Evolutionary conservation across 2,797 vertebrate genomes (phyloP).

Genomic region (Platalea minor): DNA sequence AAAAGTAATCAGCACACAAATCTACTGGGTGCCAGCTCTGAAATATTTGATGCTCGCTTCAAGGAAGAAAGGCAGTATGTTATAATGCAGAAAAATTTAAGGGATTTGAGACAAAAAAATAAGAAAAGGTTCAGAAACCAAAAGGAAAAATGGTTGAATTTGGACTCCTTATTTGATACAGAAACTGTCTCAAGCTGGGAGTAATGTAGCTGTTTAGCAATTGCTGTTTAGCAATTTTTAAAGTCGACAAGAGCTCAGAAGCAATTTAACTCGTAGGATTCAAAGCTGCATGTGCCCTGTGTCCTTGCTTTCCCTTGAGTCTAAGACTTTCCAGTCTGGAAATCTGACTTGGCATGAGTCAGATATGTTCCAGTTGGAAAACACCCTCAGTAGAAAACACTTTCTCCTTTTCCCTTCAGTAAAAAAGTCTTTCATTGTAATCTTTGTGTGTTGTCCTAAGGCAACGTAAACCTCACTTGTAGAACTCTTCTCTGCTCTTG

Average conservation of each 20-base stretch:
- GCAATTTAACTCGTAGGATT: neutral
- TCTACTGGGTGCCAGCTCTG: neutral
- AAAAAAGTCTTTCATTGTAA: neutral
- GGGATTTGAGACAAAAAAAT: neutral
- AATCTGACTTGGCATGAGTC: slow-evolving; percentile 21
- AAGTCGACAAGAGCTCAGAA: neutral
- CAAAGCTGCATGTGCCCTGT: neutral
- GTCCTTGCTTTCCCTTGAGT: neutral
- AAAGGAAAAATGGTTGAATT: neutral
- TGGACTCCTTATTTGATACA: neutral
- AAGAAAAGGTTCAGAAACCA: neutral
- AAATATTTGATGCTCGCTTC: neutral
- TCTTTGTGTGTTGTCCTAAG: neutral
- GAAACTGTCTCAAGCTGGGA: neutral
- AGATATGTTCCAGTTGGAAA: slow-evolving; percentile 18
- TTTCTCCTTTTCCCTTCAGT: neutral
- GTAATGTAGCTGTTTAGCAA: neutral
- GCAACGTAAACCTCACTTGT: neutral
- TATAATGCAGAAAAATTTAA: neutral
- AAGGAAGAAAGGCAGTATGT: neutral
- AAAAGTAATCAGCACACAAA: neutral
- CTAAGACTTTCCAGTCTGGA: slow-evolving; percentile 37
- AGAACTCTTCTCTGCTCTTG: neutral
- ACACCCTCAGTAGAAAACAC: neutral
- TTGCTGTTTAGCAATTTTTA: neutral